Percentiles rank a stretch among this genome's conserved stretches.
These are phyloP conservation scores for Urocitellus parryii DNA, from an alignment of 2,113 vertebrate species.

Conservation along the genomic window DNA sequence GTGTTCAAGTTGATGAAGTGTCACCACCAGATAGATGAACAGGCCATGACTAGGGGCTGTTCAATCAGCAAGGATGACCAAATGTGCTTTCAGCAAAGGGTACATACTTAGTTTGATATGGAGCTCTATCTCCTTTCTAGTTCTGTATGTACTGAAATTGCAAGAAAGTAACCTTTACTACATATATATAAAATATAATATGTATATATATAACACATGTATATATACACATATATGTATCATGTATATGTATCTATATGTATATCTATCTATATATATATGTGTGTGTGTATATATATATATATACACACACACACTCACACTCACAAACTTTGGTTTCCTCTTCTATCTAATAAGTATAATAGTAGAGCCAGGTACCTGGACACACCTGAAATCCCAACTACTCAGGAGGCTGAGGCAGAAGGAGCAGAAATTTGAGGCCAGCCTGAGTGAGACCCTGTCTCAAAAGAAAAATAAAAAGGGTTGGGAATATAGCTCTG, in stretches of 20 bases:
- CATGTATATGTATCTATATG: neutral
- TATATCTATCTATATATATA: neutral
- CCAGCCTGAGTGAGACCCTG: too few species aligned
- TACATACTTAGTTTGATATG: neutral
- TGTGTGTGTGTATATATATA: neutral
- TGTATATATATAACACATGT: too few species aligned
- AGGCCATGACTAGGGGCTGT: neutral
- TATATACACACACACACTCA: too few species aligned
- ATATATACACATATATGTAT: neutral
- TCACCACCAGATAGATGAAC: neutral
- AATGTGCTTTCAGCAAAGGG: neutral
- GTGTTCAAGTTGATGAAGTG: neutral
- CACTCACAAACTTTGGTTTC: neutral
- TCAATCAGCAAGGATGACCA: neutral
- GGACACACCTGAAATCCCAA: too few species aligned
- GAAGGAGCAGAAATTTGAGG: too few species aligned
- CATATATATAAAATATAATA: neutral
- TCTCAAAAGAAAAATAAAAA: too few species aligned
- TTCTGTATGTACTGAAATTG: neutral
- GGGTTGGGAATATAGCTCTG: too few species aligned
- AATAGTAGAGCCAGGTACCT: neutral
- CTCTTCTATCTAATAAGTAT: neutral
- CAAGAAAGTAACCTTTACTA: neutral
- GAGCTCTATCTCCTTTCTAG: neutral
- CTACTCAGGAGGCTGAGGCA: too few species aligned